These are phyloP conservation scores for Apostichopus parvimensis DNA, from an alignment of 35 echinoderm and acorn worm species.

Conservation along the genomic window DNA sequence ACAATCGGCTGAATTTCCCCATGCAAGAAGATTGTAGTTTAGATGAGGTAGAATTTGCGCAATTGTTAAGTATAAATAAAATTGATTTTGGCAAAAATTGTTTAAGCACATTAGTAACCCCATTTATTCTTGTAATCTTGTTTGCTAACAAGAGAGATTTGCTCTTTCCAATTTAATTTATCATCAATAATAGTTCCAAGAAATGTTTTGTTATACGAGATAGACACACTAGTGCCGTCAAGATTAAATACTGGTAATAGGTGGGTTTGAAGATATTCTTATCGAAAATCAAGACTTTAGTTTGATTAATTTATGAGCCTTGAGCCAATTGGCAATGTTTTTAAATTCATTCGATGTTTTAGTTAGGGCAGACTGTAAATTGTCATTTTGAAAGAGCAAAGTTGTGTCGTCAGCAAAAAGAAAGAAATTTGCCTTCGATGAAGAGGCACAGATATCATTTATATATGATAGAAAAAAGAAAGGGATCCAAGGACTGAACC, in stretches of 20 bases:
- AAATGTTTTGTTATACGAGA: neutral
- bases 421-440: neutral
- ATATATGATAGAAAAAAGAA: neutral
- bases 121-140: neutral
- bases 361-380: neutral
- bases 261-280: neutral
- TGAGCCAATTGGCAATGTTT: neutral
- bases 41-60: constrained; percentile 1
- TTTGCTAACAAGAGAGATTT: neutral
- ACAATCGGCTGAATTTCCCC: neutral
- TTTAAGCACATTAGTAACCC: constrained; percentile 1
- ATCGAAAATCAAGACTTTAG: neutral
- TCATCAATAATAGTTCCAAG: constrained; percentile 12
- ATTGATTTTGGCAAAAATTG: neutral
- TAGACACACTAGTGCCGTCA: neutral
- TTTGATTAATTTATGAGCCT: neutral
- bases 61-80: neutral
- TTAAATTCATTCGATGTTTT: neutral
- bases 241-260: neutral
- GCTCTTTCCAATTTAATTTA: constrained; percentile 34
- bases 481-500: neutral
- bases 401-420: constrained; percentile 2
- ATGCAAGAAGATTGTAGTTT: neutral
- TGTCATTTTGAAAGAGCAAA: neutral
- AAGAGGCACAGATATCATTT: constrained; percentile 14